Conservation (phyloP, 2,888 invertebrate genomes). For the Eristalis tenax region DNA sequence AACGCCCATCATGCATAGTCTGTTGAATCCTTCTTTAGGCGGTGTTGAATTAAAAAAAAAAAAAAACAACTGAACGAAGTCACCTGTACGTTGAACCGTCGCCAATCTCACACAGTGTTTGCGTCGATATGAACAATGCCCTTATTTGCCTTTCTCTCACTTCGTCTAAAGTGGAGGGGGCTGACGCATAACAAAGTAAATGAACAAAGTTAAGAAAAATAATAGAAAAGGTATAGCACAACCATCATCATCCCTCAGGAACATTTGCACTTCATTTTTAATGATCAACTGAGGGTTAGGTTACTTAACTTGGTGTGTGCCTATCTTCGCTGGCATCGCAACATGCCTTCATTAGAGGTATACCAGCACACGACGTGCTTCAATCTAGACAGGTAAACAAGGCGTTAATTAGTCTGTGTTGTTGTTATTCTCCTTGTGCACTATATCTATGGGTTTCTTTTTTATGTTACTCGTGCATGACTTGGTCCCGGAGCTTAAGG, state of each 20-base stretch:
- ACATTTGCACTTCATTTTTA: slow-evolving; percentile 69
- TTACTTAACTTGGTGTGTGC: slow-evolving; percentile 61
- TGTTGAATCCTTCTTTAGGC: slow-evolving; percentile 35
- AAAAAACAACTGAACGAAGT: slow-evolving; percentile 28
- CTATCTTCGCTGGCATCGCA: slow-evolving; percentile 18
- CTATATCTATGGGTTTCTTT: background rate
- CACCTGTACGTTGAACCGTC: slow-evolving; percentile 45
- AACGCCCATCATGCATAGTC: background rate
- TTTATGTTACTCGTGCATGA: background rate
- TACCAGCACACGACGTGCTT: slow-evolving; percentile 59
- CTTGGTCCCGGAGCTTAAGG: slow-evolving; percentile 2
- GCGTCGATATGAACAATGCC: slow-evolving; percentile 56
- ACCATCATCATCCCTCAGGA: slow-evolving; percentile 18
- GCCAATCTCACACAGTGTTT: background rate
- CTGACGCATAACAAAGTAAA: slow-evolving; percentile 54
- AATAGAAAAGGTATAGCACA: slow-evolving; percentile 10
- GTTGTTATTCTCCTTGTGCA: slow-evolving; percentile 48
- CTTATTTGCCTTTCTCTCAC: slow-evolving; percentile 47
- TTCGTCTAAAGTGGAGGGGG: slow-evolving; percentile 7
- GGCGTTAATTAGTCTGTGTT: slow-evolving; percentile 70
- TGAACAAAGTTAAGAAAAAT: slow-evolving; percentile 42
- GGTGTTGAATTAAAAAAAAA: background rate
- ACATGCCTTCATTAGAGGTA: slow-evolving; percentile 67
- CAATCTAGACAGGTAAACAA: slow-evolving; percentile 72
- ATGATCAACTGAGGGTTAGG: slow-evolving; percentile 67